A percentile compares a stretch with the other conserved stretches of the same genome.
These are phyloP conservation scores for Andrena haemorrhoa DNA, from an alignment of 2,888 invertebrate genomes.

Conservation along the genomic window DNA sequence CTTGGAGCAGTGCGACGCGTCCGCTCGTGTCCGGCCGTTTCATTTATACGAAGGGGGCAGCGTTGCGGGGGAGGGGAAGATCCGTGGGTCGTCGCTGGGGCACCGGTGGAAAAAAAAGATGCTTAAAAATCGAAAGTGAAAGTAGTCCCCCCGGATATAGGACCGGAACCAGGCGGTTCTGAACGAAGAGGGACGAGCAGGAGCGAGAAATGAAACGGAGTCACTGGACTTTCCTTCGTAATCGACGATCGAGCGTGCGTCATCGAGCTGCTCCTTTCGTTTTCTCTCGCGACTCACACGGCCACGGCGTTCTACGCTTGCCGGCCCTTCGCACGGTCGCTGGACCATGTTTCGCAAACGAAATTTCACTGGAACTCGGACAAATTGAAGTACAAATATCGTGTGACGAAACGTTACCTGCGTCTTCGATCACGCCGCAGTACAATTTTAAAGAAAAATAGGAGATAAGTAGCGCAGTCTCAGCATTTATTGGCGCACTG, in stretches of 20 bases:
- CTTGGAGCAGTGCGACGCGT: constrained; percentile 41
- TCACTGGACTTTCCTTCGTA: constrained; percentile 68
- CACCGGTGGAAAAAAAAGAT: constrained; percentile 32
- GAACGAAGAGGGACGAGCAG: constrained; percentile 51
- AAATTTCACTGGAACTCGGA: neutral
- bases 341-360: neutral
- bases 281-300: constrained; percentile 34
- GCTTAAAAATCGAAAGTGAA: constrained; percentile 84
- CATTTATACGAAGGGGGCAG: constrained; percentile 73
- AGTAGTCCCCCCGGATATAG: constrained; percentile 82
- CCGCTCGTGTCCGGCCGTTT: constrained; percentile 30
- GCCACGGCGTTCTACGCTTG: no score
- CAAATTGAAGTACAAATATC: neutral
- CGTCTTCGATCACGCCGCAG: neutral
- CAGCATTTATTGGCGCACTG: constrained; percentile 62
- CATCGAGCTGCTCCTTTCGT: constrained; percentile 65
- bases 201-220: constrained; percentile 36
- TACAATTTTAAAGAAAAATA: neutral
- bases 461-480: constrained; percentile 29
- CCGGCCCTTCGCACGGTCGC: neutral
- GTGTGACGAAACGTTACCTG: neutral
- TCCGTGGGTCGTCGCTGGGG: constrained; percentile 68
- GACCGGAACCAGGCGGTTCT: constrained; percentile 76
- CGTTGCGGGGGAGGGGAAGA: constrained; percentile 61
- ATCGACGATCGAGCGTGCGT: constrained; percentile 62